Evolutionary conservation across 35 echinoderm and acorn worm species (phyloP).

Genomic region (Holothuria glaberrima): DNA sequence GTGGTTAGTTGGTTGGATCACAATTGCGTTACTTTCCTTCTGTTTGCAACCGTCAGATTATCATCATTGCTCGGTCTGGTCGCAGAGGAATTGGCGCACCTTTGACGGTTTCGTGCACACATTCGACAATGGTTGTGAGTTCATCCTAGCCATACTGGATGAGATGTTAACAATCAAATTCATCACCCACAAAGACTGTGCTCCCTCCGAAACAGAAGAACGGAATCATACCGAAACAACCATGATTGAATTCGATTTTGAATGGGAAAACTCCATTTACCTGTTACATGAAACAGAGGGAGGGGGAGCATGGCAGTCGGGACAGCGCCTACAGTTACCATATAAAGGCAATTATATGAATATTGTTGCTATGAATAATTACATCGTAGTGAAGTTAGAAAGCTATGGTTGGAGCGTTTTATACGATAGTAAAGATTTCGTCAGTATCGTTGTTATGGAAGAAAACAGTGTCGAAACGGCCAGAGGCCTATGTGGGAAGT

Average conservation of each 20-base stretch:
- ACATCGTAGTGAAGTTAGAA: conserved; percentile 57
- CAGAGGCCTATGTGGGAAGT: conserved; percentile 80
- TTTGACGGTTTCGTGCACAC: conserved; percentile 80
- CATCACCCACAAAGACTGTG: neutral
- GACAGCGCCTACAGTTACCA: neutral
- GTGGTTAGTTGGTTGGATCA: too few relatives aligned
- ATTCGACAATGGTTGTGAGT: conserved; percentile 71
- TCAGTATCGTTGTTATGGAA: conserved; percentile 12
- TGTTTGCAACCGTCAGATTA: neutral
- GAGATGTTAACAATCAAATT: neutral
- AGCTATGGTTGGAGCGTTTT: conserved; percentile 24
- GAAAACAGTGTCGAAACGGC: neutral
- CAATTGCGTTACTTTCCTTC: neutral
- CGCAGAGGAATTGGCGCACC: conserved; percentile 79
- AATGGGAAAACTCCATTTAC: neutral
- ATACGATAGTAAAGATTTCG: conserved; percentile 35
- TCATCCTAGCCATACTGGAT: conserved; percentile 48
- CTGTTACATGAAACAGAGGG: conserved; percentile 4
- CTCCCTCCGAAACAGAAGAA: too few relatives aligned
- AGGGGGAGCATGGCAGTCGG: neutral
- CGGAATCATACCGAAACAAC: too few relatives aligned
- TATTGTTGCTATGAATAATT: conserved; percentile 32
- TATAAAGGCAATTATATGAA: neutral
- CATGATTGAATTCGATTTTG: conserved; percentile 5
- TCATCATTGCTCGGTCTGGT: conserved; percentile 78